Evolutionary conservation across 2,888 invertebrate species (phyloP).

Genomic region (Lordiphosa andalusiaca): DNA sequence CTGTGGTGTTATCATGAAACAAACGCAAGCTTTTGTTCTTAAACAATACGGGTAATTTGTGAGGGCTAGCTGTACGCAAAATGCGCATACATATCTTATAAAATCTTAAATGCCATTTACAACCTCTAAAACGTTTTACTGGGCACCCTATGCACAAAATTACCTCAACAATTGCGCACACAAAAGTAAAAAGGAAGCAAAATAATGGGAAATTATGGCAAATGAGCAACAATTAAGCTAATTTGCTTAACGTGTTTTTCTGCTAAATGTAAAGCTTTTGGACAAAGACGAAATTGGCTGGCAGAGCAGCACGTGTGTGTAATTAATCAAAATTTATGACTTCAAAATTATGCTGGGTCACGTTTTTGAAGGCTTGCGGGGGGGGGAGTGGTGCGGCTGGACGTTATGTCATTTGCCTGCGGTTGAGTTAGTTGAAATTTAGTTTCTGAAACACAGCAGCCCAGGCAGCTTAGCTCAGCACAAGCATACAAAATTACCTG

Average conservation of each 20-base stretch:
- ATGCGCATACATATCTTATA: too few relatives aligned
- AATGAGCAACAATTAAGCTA: slow-evolving; percentile 57
- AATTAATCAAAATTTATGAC: slow-evolving; percentile 37
- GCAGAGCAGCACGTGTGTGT: slow-evolving; percentile 23
- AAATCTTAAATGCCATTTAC: background rate
- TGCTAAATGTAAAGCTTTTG: too few relatives aligned
- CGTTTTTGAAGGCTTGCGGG: slow-evolving; percentile 21
- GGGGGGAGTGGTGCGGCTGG: too few relatives aligned
- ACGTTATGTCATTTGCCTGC: background rate
- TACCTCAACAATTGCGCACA: slow-evolving; percentile 1
- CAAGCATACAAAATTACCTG: too few relatives aligned
- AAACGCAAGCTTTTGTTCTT: too few relatives aligned
- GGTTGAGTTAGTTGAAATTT: too few relatives aligned
- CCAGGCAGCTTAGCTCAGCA: too few relatives aligned
- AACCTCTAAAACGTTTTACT: background rate
- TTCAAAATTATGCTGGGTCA: slow-evolving; percentile 51
- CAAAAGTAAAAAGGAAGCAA: background rate
- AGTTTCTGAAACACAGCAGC: too few relatives aligned
- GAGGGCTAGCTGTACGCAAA: too few relatives aligned
- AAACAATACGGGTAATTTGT: too few relatives aligned
- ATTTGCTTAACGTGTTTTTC: slow-evolving; percentile 45
- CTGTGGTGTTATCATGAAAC: too few relatives aligned
- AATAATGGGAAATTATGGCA: slow-evolving; percentile 36
- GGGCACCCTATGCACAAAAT: slow-evolving; percentile 12
- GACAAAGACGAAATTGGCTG: too few relatives aligned